Conservation (phyloP, 2,113 vertebrate genomes). For the Sinocyclocheilus anophthalmus region DNA sequence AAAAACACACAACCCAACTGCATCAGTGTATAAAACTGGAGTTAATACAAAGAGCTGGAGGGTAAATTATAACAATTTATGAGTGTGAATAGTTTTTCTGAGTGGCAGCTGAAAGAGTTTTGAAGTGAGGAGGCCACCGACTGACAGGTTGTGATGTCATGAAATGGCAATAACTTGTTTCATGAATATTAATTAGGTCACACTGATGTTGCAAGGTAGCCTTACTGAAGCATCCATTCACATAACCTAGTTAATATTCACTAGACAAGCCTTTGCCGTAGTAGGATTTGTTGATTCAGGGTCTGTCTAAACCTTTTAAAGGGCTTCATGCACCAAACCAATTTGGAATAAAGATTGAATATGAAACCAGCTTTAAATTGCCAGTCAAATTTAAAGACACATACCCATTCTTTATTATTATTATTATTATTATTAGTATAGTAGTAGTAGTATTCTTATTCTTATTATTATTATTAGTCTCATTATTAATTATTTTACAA, state of each 20-base stretch:
- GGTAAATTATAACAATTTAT: neutral
- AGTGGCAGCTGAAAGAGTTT: constrained; percentile 10
- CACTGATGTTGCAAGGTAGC: neutral
- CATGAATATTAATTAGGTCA: constrained; percentile 1
- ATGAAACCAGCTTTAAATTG: neutral
- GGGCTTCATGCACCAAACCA: neutral
- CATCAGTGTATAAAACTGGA: constrained; percentile 5
- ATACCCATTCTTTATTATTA: neutral
- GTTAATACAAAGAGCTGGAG: neutral
- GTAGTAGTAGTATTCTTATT: too few relatives aligned
- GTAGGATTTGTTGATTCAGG: neutral
- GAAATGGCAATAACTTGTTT: neutral
- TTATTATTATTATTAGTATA: too few relatives aligned
- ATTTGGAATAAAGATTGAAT: neutral
- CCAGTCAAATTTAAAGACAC: neutral
- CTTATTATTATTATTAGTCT: too few relatives aligned
- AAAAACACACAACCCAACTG: constrained; percentile 22
- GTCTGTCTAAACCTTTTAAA: neutral
- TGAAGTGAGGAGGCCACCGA: neutral
- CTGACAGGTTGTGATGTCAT: constrained; percentile 3
- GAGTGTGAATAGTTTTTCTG: neutral
- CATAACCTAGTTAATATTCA: neutral
- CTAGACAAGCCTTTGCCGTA: too few relatives aligned
- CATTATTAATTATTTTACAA: too few relatives aligned
- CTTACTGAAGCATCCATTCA: neutral